Base-by-base conservation (phyloP, 1,140 invertebrate species). In the Acromyrmex echinatior region DNA sequence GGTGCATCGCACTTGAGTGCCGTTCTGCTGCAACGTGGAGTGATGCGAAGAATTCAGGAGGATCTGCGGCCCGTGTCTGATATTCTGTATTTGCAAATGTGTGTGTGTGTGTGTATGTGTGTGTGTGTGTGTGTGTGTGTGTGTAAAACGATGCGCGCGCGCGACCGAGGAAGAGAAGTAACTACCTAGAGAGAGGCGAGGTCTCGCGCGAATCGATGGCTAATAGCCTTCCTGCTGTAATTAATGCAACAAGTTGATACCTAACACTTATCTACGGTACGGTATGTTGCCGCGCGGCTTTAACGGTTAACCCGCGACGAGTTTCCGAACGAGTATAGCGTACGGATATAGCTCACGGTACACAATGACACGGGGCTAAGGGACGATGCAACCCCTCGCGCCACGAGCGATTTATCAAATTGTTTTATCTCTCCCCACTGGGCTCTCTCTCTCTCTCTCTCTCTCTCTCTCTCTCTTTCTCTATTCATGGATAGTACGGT, bases 161-260 rank as follows among this genome's bases (percentile, higher is more conserved):
- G 66, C 16, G 86, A 65, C 80, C 66, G 77, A 90, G 77, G 88
- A 93, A 93, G 90, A 86, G 92, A 92, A 88, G 84, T 87, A 91
- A 92, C 88, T 93, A 90, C 86, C 92, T 79, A 39, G 92, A 39
- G 89, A 93, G 90, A 93, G 92, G 81, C 81, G 92, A 93, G 92
- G 92, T 94, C 93, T 93, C 88, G 91, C 88, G 91, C 90, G 92
- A 95, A 95, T 95, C 95, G 93, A 95, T 95, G 92, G 92, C 93
- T 95, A 95, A 95, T 95, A 94, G 94, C 92, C 92, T 92, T 91
- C 91, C 92, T 91, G 87, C 87, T 93, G 94, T 95, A 95, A 95
- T 95, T 95, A 95, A 95, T 94, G 95, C 95, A 95, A 95, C 95
- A 95, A 95, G 95, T 95, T 95, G 95, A 95, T 95, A 94, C 92